phyloP scores from a whole-genome alignment of 2,797 vertebrate genomes.

The Sebastiscus tertius region DNA sequence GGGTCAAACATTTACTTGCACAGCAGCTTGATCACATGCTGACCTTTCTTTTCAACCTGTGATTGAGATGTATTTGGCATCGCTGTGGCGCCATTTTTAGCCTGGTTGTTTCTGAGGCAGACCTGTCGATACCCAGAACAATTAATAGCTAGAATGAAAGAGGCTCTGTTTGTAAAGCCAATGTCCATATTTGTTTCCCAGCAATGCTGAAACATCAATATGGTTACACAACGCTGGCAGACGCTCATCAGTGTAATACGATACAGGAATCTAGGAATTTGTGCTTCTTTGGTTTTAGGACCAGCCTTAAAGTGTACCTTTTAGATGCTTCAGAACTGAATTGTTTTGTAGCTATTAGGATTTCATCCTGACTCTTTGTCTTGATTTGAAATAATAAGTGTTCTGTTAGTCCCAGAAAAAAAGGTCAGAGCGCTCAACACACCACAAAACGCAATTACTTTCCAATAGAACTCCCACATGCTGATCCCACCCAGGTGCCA shows the following conservation, averaged over 20 bases:
- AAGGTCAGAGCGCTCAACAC: neutral
- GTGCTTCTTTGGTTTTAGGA: neutral
- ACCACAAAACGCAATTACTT: neutral
- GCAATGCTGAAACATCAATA: neutral
- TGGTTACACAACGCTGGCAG: constrained; percentile 32
- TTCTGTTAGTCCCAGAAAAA: neutral
- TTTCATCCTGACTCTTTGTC: neutral
- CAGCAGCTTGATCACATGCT: neutral
- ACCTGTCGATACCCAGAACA: neutral
- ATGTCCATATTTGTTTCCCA: constrained; percentile 1
- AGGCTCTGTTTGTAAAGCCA: neutral
- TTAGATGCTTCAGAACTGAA: neutral
- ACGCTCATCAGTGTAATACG: constrained; percentile 28
- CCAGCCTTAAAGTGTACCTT: neutral
- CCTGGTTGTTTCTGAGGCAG: neutral
- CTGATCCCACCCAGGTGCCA: neutral
- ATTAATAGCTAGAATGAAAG: neutral
- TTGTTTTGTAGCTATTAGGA: neutral
- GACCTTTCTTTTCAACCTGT: neutral
- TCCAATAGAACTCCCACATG: neutral
- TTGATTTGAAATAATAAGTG: neutral
- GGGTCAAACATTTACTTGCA: neutral
- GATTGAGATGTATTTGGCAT: neutral
- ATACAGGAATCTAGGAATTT: constrained; percentile 23
- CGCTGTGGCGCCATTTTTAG: neutral